Evolutionary conservation across 2,888 invertebrate species (phyloP), one percentile per base, ranked within the genome.

Genomic region (Gerosis bhagava): DNA sequence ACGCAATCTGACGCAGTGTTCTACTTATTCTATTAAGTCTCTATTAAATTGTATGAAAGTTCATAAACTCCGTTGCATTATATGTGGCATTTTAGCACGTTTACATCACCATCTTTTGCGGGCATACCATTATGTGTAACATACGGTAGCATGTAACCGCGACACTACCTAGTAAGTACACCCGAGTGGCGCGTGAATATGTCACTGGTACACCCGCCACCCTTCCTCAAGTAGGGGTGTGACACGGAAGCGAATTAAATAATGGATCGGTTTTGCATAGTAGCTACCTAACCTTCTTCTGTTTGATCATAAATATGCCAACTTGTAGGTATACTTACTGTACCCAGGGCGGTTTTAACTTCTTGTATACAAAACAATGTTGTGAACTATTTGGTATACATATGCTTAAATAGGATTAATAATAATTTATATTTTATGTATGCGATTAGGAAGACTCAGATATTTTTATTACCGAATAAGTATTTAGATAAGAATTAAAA

Each of bases 151-250:
- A 62, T 69, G 73, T 70, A 65, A 63, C 75, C 72, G 62, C 72
- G 70, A 67, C 70, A 69, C 67, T 71, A 72, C 63, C 67, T 61
- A 57, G 68, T 76, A 77, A 79, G 76, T 73, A 76, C 74, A 65
- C 73, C 72, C 74, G 67, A 58, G 77, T 65, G 73, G 63, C 70
- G 69, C 74, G 78, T 70, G 80, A 83, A 83, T 81, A 80, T 82
- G 83, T 83, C 82, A 80, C 77, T 66, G 73, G 77, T 73, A 69
- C 73, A 61, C 65, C 65, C 66, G 29, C 62, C 58, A 53, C 52
- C 59, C 58, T 48, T 48, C 35, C 51, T 21, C 45, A 49, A 39
- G 55, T 49, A 64, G 70, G 70, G 73, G 64, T 67, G 71, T 61
- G 60, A 63, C 68, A 59, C 63, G 46, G 51, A 51, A 60, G 63